Evolutionary conservation across 1,140 invertebrate species (phyloP), one percentile per base, ranked within the genome.

Genomic region (Pristionchus pacificus): DNA sequence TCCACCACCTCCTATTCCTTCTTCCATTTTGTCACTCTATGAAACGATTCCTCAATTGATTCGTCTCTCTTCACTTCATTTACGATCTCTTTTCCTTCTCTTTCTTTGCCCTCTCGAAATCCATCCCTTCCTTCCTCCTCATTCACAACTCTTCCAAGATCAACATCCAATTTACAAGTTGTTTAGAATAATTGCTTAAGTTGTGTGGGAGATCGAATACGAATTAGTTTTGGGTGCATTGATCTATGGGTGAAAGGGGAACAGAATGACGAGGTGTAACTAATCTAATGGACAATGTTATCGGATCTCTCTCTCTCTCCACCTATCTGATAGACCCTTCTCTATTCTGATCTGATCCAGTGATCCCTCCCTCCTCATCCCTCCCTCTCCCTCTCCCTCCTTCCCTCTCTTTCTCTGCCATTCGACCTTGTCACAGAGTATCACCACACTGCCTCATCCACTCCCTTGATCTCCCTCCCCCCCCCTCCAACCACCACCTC

Each of bases 351-450:
- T 28, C 31, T 27, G 10, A n/a, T 64, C 30, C 30, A 2, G 13
- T n/a, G 25, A 25, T 27, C 10, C 30, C 28, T 64, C 25, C 30
- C 13, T 24, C 24, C 31, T 32, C 25, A 10, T 31, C 25, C 10
- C 62, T 31, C 28, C 30, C 24, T 31, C 30, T 64, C 15, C 19
- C 10, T 55, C 32, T 66, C 24, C 62, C 30, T 64, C 14, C 28
- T 28, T 6, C 10, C 30, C 31, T 49, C 32, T 66, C 30, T 27
- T n/a, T 49, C 55, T 66, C 25, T 66, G 65, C 25, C 32, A 38
- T 55, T 38, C n/a, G 10, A 14, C 30, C 25, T 27, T 28, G 29
- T 65, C 62, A 65, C 62, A 32, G 30, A 65, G 30, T 31, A 65
- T n/a, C 62, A 65, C 62, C 29, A 32, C 25, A 32, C 62, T 19